Base-by-base conservation (phyloP, 2,888 invertebrate genomes). In the Eledona agricola region DNA sequence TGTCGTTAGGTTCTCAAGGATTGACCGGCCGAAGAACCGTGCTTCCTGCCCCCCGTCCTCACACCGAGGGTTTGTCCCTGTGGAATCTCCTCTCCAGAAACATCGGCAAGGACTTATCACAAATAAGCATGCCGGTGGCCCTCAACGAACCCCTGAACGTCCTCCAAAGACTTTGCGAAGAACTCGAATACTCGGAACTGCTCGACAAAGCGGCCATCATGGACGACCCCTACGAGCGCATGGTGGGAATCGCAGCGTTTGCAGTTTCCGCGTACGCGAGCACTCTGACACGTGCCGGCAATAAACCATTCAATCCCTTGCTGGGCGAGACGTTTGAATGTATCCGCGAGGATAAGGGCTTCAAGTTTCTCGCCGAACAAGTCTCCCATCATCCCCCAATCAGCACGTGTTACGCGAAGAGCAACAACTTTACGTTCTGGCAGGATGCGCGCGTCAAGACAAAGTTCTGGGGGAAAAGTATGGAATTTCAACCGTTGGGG, bases 381-480 rank as follows among this genome's bases (percentile, higher is more conserved):
- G 90, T 92, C 1, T 89, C 89, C 35, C 92, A 92, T 74, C 92
- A 92, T 77, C 92, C 92, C 1, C 91, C 92, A 0, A 83, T 92
- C 12, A 88, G 89, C 45, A 89, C 88, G 11, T 90, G 90, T 64
- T 84, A 89, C 78, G 90, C 90, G 34, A 88, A 89, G 71, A 87
- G 89, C 2, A 77, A 83, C 22, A 85, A 84, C 70, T 92, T 89
- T 80, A 80, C 82, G 12, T 88, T 90, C 76, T 90, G 88, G 87
- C 91, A 91, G 79, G 90, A 91, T 72, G 86, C 88, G 4, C 80
- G 90, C 60, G 88, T 90, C 65, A 90, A 90, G 77, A 91, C 90
- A 51, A 91, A 90, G 78, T 92, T 92, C 79, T 92, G 92, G 92
- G 92, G 92, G 54, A 91, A 91, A 77, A 90, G 90, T 47, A 90